These are phyloP conservation scores for Ginglymostoma cirratum DNA, from an alignment of 2,113 vertebrate species.

Conservation along the genomic window DNA sequence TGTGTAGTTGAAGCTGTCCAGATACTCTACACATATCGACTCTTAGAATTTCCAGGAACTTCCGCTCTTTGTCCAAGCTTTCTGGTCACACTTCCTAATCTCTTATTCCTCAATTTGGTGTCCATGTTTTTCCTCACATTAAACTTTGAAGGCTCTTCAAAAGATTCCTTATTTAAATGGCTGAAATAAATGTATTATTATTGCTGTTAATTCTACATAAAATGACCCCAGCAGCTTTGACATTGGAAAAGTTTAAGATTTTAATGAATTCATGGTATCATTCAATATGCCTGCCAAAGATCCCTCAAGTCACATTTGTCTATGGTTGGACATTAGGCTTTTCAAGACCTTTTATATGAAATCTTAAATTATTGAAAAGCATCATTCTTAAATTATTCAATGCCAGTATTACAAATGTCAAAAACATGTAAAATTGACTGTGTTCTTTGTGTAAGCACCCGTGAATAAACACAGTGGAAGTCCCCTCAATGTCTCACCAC, in stretches of 20 bases:
- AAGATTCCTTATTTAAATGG: neutral
- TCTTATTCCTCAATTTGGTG: neutral
- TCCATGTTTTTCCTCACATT: neutral
- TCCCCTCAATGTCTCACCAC: neutral
- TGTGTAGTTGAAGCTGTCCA: neutral
- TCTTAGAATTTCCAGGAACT: neutral
- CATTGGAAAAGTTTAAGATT: neutral
- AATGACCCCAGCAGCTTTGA: neutral
- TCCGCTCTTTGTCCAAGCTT: neutral
- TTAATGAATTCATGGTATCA: neutral
- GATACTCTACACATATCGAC: neutral
- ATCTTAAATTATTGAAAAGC: conserved; percentile 6
- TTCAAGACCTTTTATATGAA: neutral
- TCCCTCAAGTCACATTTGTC: neutral
- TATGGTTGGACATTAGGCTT: neutral
- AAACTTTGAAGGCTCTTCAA: neutral
- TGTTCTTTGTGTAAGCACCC: neutral
- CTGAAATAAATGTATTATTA: neutral
- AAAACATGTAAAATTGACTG: neutral
- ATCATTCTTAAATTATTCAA: neutral
- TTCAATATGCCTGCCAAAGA: neutral
- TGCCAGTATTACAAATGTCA: neutral
- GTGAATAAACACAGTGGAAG: neutral
- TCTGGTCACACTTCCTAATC: neutral
- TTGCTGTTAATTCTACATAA: neutral